Base-by-base conservation (phyloP, 2,113 vertebrate species). In the Spilogale gracilis region DNA sequence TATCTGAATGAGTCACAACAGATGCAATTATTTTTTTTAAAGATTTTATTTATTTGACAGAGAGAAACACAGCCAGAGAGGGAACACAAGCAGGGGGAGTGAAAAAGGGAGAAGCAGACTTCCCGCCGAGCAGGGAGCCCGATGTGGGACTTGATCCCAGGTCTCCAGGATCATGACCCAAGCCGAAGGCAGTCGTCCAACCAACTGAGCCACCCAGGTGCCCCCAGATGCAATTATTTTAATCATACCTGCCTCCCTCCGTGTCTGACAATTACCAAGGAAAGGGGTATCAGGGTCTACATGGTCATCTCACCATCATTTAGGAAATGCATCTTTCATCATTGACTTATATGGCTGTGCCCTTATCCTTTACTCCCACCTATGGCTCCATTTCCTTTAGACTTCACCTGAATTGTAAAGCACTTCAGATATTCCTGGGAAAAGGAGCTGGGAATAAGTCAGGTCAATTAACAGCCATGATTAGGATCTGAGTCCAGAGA, bases 221-320 rank as follows among this genome's bases (percentile, higher is more conserved):
- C 38, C 38, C 38, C 38, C 9, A 17, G 10, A 21, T 13, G 17
- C 3, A 6, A 69, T n/a, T 6, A 27, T 14, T 20, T 54, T 23
- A 27, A 27, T 27, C 45, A 3, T 7, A 2, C 17, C 48, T 54
- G 43, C 48, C 48, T 56, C 61, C 6, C 48, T 56, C 61, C 6
- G 0, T 13, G 63, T 9, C 85, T 52, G 63, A 30, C 9, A 32
- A 0, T 25, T 20, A 27, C 27, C 18, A 61, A n/a, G n/a, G 32
- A 74, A 32, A 93, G 54, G 9, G 30, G 10, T 32, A 61, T 0
- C 6, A 1, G 58, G 13, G 4, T 18, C 45, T 18, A 0, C 38
- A 0, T 1, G 16, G 2, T 14, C 32, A 32, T 63, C n/a, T 54
- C 25, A 6, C 12, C 2, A 0, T 8, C 23, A 27, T 17, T 23